phyloP scores from a whole-genome alignment of 2,797 vertebrate genomes.

The Enteromius paludinosus region DNA sequence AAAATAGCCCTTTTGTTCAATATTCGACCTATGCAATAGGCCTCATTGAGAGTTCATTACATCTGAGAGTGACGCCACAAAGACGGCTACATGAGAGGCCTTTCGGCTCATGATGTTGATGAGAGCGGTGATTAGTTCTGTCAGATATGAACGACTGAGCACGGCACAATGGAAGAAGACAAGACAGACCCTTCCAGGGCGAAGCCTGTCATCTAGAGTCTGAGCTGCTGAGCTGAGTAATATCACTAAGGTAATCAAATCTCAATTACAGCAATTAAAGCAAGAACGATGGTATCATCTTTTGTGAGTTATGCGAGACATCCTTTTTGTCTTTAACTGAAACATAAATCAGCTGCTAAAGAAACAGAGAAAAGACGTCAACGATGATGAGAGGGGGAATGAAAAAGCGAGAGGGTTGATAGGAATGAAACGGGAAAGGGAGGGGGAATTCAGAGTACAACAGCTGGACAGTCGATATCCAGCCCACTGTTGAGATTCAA shows the following conservation, averaged over 20 bases:
- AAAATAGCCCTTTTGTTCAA: not conserved
- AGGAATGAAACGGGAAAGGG: conserved; percentile 21
- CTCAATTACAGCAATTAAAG: conserved; percentile 26
- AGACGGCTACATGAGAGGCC: conserved; percentile 10
- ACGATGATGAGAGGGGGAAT: conserved; percentile 25
- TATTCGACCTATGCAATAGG: not conserved
- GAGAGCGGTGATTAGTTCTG: conserved; percentile 36
- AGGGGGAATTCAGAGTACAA: conserved; percentile 50
- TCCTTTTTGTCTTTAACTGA: conserved; percentile 25
- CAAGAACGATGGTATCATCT: not conserved
- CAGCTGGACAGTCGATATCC: conserved; percentile 59
- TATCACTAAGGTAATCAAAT: conserved; percentile 25
- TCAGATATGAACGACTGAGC: conserved; percentile 40
- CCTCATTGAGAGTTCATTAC: not conserved
- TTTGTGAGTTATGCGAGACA: not conserved
- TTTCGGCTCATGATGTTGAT: conserved; percentile 19
- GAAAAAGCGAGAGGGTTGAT: conserved; percentile 35
- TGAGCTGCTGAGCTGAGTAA: not conserved
- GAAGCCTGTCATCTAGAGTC: conserved; percentile 9
- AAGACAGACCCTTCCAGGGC: not conserved
- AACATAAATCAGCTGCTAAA: conserved; percentile 28
- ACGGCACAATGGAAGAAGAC: not conserved
- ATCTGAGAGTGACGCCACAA: conserved; percentile 34
- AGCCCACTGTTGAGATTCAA: conserved; percentile 52
- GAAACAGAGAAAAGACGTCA: conserved; percentile 30